Percentiles rank a stretch among this genome's conserved stretches.
Conservation (phyloP, 1,140 invertebrate genomes). For the Neuroterus valhalla region DNA sequence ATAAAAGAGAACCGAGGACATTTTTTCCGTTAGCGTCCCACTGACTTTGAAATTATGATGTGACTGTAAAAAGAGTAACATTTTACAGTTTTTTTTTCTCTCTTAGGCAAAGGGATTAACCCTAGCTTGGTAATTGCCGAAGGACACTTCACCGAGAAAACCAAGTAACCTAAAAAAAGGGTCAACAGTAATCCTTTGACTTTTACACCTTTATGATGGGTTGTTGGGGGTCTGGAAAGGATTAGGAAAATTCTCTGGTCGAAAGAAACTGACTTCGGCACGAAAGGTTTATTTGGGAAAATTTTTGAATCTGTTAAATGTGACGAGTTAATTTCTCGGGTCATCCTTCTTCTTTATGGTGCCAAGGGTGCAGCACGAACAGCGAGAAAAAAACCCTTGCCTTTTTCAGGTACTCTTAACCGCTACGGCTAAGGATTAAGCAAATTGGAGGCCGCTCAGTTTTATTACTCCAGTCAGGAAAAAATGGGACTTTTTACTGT, state of each 20-base stretch:
- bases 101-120: slow-evolving; percentile 22
- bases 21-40: slow-evolving; percentile 39
- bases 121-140: not conserved
- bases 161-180: slow-evolving; percentile 26
- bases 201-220: slow-evolving; percentile 42
- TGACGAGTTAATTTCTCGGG: slow-evolving; percentile 17
- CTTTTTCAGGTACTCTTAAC: slow-evolving; percentile 46
- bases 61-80: slow-evolving; percentile 39
- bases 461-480: not conserved
- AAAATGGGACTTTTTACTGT: slow-evolving; percentile 11
- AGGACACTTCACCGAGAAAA: slow-evolving; percentile 10
- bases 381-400: slow-evolving; percentile 29
- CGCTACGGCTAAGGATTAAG: slow-evolving; percentile 19
- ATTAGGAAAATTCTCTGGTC: slow-evolving; percentile 5
- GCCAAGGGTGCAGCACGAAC: slow-evolving; percentile 23
- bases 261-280: slow-evolving; percentile 49
- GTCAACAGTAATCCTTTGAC: slow-evolving; percentile 42
- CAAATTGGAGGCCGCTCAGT: slow-evolving; percentile 6
- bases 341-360: slow-evolving; percentile 46
- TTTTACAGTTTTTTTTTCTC: slow-evolving; percentile 51
- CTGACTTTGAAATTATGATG: slow-evolving; percentile 39
- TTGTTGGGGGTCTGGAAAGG: slow-evolving; percentile 31
- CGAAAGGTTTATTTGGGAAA: not conserved
- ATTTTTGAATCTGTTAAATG: slow-evolving; percentile 57
- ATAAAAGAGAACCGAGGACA: not conserved